phyloP scores from a whole-genome alignment of 2,888 invertebrate genomes.

The Athalia cordata region DNA sequence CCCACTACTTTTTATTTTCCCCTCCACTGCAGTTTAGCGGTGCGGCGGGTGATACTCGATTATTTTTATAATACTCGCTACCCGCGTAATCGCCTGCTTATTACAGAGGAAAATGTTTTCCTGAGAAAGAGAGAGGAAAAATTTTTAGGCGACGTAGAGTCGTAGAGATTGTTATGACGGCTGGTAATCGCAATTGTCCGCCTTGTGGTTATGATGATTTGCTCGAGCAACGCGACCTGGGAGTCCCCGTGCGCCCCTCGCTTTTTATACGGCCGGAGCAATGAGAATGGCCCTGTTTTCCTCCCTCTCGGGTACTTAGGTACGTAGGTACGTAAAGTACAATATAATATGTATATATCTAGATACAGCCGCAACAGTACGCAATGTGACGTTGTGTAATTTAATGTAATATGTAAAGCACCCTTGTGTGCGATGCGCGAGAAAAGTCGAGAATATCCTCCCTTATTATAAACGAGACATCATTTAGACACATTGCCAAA shows the following conservation, averaged over 20 bases:
- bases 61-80: too few relatives aligned
- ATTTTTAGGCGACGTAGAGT: conserved; percentile 27
- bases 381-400: neutral
- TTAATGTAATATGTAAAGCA: conserved; percentile 6
- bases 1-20: neutral
- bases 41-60: neutral
- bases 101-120: conserved; percentile 24
- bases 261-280: neutral
- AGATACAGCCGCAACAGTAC: too few relatives aligned
- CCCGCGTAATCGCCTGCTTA: neutral
- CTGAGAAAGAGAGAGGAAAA: conserved; percentile 26
- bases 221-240: neutral
- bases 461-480: neutral
- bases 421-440: conserved; percentile 10
- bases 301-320: neutral
- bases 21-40: conserved; percentile 1
- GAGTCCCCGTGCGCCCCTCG: neutral
- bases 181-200: conserved; percentile 40
- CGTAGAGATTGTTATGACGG: conserved; percentile 33
- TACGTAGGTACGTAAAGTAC: neutral
- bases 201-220: conserved; percentile 39
- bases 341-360: neutral
- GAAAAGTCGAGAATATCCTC: neutral
- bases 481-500: neutral
- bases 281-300: conserved; percentile 6